These are phyloP conservation scores for Leptinotarsa texana DNA, from an alignment of 1,140 invertebrate species.

Conservation along the genomic window DNA sequence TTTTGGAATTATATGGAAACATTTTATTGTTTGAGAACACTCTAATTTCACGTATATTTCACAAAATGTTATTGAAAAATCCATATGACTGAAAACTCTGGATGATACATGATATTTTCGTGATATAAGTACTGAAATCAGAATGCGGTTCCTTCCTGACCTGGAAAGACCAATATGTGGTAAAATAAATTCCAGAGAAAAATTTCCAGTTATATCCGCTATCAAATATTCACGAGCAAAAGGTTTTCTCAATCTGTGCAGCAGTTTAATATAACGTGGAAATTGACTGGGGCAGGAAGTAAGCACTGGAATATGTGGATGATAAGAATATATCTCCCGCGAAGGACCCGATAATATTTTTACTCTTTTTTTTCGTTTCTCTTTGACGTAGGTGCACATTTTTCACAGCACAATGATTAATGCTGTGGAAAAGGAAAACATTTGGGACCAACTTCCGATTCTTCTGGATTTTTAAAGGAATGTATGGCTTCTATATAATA, in stretches of 20 bases:
- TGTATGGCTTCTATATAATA: not conserved
- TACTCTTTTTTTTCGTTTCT: not conserved
- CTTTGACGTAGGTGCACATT: not conserved
- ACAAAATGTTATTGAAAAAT: too few species aligned
- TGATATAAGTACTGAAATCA: too few species aligned
- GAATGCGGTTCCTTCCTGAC: too few species aligned
- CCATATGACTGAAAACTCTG: too few species aligned
- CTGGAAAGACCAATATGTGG: too few species aligned
- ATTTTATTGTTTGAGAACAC: too few species aligned
- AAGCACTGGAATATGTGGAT: not conserved
- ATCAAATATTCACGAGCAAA: not conserved
- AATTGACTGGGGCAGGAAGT: not conserved
- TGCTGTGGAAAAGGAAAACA: not conserved
- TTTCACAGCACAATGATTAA: not conserved
- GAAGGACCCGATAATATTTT: not conserved
- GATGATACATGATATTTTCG: too few species aligned
- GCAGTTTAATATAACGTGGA: not conserved
- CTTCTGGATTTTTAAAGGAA: not conserved
- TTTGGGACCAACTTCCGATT: not conserved
- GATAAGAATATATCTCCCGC: not conserved
- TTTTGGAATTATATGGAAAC: too few species aligned
- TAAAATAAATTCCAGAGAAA: too few species aligned
- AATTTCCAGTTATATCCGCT: too few species aligned
- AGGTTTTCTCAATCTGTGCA: not conserved
- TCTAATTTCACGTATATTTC: too few species aligned